These are phyloP conservation scores for Eulacestoma nigropectus DNA, from an alignment of 2,113 vertebrate species.

Conservation along the genomic window DNA sequence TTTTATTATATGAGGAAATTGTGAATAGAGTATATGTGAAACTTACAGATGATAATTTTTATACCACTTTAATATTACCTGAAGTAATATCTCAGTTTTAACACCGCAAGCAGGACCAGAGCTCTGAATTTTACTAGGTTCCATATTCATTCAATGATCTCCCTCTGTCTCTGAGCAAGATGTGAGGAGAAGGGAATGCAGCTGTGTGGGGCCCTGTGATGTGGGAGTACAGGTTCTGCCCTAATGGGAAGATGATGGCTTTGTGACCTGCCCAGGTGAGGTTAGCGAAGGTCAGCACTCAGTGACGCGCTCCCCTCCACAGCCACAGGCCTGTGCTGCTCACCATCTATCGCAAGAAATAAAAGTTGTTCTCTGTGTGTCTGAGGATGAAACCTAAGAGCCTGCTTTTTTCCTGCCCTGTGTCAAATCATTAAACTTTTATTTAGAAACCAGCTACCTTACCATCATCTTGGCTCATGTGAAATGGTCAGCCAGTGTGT, in stretches of 20 bases:
- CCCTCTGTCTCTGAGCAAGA: background rate
- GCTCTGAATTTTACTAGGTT: background rate
- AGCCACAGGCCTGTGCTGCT: background rate
- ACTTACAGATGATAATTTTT: background rate
- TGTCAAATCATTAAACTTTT: background rate
- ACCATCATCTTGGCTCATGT: background rate
- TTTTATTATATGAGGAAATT: background rate
- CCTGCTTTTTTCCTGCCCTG: background rate
- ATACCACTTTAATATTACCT: background rate
- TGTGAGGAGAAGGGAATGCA: background rate
- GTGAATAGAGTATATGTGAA: background rate
- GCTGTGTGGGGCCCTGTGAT: fast-evolving
- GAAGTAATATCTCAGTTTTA: background rate
- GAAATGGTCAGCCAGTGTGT: background rate
- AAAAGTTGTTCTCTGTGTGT: fast-evolving
- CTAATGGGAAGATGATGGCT: background rate
- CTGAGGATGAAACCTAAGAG: background rate
- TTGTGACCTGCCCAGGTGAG: background rate
- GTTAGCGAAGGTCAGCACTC: background rate
- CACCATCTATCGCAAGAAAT: background rate
- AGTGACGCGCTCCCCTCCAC: background rate
- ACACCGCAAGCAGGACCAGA: background rate
- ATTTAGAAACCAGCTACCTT: background rate
- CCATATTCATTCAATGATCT: background rate
- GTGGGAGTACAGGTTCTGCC: background rate